Percentiles rank a stretch among this genome's conserved stretches.
Evolutionary conservation across 2,888 invertebrate genomes (phyloP).

Genomic region (Cartodere bifasciata): DNA sequence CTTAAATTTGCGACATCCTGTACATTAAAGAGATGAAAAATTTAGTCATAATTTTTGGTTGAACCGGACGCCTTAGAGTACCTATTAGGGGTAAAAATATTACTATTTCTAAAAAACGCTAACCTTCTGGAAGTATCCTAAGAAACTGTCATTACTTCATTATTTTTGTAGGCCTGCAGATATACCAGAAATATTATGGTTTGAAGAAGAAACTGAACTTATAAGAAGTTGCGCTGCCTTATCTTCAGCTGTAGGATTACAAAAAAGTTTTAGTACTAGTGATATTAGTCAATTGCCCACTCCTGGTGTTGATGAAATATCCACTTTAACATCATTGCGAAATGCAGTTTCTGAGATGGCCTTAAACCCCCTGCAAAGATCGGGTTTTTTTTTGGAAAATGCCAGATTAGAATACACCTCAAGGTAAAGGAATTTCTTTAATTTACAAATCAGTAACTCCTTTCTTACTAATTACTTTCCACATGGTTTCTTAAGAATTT

Average conservation of each 20-base stretch:
- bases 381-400: slow-evolving; percentile 41
- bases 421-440: slow-evolving; percentile 7
- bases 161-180: slow-evolving; percentile 40
- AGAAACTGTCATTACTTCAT: too few species aligned
- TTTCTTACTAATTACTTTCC: not conserved
- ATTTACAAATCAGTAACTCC: not conserved
- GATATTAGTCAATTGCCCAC: slow-evolving; percentile 54
- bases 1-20: too few species aligned
- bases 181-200: slow-evolving; percentile 50
- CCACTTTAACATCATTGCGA: slow-evolving; percentile 28
- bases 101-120: too few species aligned
- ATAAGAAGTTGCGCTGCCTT: slow-evolving; percentile 69
- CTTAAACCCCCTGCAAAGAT: slow-evolving; percentile 43
- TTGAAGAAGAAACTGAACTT: slow-evolving; percentile 66
- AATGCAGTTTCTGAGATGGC: slow-evolving; percentile 45
- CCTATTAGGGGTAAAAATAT: too few species aligned
- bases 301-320: slow-evolving; percentile 35
- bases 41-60: too few species aligned
- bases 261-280: slow-evolving; percentile 71
- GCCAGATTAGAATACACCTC: slow-evolving; percentile 42
- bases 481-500: not conserved
- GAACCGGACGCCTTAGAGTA: too few species aligned
- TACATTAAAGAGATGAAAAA: too few species aligned
- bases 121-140: too few species aligned
- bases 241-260: slow-evolving; percentile 67